Evolutionary conservation across 35 echinoderm and acorn worm genomes (phyloP).

Genomic region (Hemicentrotus pulcherrimus): DNA sequence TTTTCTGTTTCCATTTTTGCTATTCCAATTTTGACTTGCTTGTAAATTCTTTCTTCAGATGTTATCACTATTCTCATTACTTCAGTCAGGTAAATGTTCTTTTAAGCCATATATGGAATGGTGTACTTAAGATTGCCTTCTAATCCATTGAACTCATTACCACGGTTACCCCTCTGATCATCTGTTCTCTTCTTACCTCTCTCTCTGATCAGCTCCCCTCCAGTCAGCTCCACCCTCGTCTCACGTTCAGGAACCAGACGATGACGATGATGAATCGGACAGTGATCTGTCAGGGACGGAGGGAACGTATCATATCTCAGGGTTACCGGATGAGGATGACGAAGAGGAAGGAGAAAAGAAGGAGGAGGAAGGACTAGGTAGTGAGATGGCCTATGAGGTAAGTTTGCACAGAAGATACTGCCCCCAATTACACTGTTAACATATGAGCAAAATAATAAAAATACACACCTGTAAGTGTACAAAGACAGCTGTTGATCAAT

Average conservation of each 20-base stretch:
- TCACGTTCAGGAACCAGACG: conserved; percentile 13
- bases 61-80: too few relatives aligned
- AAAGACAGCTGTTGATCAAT: too few relatives aligned
- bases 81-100: too few relatives aligned
- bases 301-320: conserved; percentile 61
- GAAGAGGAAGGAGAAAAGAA: conserved; percentile 45
- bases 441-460: too few relatives aligned
- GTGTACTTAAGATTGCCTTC: too few relatives aligned
- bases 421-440: too few relatives aligned
- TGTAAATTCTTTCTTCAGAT: too few relatives aligned
- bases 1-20: too few relatives aligned
- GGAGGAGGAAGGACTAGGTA: background rate
- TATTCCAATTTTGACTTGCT: too few relatives aligned
- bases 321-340: conserved; percentile 43
- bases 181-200: background rate
- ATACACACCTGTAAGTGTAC: too few relatives aligned
- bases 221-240: background rate
- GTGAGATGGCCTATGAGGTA: background rate
- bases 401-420: background rate
- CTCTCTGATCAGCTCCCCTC: conserved; percentile 24
- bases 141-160: too few relatives aligned
- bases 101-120: too few relatives aligned
- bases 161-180: background rate
- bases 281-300: conserved; percentile 68
- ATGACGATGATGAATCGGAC: conserved; percentile 41